Base-by-base conservation (phyloP, 2,888 invertebrate species). In the Caenorhabditis imperialis region DNA sequence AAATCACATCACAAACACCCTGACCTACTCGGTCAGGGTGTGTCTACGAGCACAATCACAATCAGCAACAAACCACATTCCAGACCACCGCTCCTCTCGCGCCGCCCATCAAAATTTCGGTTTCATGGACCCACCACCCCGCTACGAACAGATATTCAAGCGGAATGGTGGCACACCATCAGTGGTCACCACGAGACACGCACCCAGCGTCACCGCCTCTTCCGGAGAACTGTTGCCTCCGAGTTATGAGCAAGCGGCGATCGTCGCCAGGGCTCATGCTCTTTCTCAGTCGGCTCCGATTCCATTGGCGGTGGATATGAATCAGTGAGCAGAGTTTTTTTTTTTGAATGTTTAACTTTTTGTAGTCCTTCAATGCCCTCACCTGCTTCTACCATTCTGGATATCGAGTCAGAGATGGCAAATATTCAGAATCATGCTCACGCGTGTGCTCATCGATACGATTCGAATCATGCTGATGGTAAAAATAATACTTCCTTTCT, bases 91-190 rank as follows among this genome's bases (percentile, higher is more conserved):
- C 12, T 25, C 14, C 18, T 20, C 30, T 22, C 20, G 65, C 16
- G 54, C 54, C 18, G 54, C 54, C 18, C 65, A 63, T 33, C 62
- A 71, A n/a, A 73, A 73, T 54, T 65, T 48, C 27, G 73, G 73
- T 27, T 73, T 73, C 48, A 58, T 58, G 14, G 73, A 73, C 18
- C 73, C 73, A 14, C 73, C 73, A n/a, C 73, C 73, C 1, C 22
- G 73, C 44, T 73, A 73, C 25, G 73, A 73, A 7, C 73, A 73
- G 48, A 63, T 73, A 1, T 73, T 73, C 54, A 73, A 73, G 42
- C 23, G 60, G n/a, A 65, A 57, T 5, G 71, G 62, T 18, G 55
- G 57, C 7, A 4, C 47, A 18, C 71, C 71, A 45, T 35, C 55
- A 2, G 57, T 63, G 3, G 44, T 63, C 44, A 62, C 71, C 7